Evolutionary conservation across 2,888 invertebrate genomes (phyloP).

Genomic region (Hemithea aestivaria): DNA sequence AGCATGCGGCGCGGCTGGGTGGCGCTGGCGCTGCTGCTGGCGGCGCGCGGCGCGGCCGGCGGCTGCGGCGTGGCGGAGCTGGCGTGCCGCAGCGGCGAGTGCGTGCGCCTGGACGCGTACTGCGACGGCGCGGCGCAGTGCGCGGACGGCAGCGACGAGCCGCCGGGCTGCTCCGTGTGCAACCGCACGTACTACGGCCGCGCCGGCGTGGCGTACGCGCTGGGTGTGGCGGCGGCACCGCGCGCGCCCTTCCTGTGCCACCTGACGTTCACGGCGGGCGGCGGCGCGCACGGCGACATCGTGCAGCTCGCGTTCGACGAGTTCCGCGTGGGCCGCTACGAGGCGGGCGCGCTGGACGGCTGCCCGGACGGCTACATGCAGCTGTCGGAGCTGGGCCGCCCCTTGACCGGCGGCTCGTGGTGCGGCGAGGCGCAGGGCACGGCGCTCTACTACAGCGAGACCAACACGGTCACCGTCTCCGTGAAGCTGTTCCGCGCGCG

Average conservation of each 20-base stretch:
- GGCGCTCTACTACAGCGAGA: conserved; percentile 93
- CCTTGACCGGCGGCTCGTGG: conserved; percentile 94
- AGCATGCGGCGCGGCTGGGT: conserved; percentile 18
- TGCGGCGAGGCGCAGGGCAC: conserved; percentile 90
- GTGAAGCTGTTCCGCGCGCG: conserved; percentile 87
- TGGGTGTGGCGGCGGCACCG: conserved; percentile 86
- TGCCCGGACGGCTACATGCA: conserved; percentile 95
- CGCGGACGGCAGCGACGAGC: conserved; percentile 92
- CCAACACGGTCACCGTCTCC: conserved; percentile 91
- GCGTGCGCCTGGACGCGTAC: conserved; percentile 90
- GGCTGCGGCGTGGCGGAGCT: conserved; percentile 64
- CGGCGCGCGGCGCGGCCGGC: conserved; percentile 48
- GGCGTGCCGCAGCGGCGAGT: conserved; percentile 81
- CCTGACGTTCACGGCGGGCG: conserved; percentile 94
- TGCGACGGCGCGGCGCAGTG: conserved; percentile 93
- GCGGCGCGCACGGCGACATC: conserved; percentile 91
- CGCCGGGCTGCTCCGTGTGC: conserved; percentile 80
- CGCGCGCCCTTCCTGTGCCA: conserved; percentile 93
- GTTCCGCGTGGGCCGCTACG: conserved; percentile 91
- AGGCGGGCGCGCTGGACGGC: conserved; percentile 84
- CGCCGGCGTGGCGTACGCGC: conserved; percentile 88
- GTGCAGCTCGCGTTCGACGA: conserved; percentile 94
- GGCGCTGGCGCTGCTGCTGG: conserved; percentile 25
- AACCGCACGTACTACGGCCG: conserved; percentile 95
- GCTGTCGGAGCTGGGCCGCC: conserved; percentile 90